Evolutionary conservation across 2,888 invertebrate genomes (phyloP).

Genomic region (Sericinus montela): DNA sequence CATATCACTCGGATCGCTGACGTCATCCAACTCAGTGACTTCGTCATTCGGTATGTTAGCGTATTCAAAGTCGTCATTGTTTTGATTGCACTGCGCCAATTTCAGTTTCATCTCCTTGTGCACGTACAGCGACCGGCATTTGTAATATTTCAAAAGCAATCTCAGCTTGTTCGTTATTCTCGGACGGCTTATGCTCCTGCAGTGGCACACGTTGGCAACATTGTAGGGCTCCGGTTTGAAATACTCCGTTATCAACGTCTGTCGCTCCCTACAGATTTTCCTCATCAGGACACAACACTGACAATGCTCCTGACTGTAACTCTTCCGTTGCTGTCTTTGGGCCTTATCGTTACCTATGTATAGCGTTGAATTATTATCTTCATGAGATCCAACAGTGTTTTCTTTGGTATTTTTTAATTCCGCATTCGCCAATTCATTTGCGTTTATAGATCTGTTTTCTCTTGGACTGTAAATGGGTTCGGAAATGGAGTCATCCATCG

Average conservation of each 20-base stretch:
- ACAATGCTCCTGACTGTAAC: slow-evolving; percentile 37
- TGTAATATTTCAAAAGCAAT: slow-evolving; percentile 44
- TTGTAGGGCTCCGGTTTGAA: slow-evolving; percentile 33
- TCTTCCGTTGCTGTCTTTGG: too few species aligned
- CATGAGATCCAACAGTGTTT: too few species aligned
- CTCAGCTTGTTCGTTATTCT: slow-evolving; percentile 49
- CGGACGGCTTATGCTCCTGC: slow-evolving; percentile 40
- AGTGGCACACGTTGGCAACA: slow-evolving; percentile 36
- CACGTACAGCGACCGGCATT: slow-evolving; percentile 30
- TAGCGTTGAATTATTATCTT: too few species aligned
- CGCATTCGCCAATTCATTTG: neutral
- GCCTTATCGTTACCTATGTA: too few species aligned
- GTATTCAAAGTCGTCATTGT: neutral
- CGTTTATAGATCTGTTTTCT: neutral
- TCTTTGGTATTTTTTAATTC: too few species aligned
- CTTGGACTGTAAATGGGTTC: slow-evolving; percentile 9
- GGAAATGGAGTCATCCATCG: slow-evolving; percentile 23
- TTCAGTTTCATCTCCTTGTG: slow-evolving; percentile 33
- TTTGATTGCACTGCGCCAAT: slow-evolving; percentile 22
- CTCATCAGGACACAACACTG: slow-evolving; percentile 49
- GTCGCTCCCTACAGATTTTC: slow-evolving; percentile 42
- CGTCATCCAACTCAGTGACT: slow-evolving; percentile 15
- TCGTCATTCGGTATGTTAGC: neutral
- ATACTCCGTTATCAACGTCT: slow-evolving; percentile 52
- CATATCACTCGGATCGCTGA: slow-evolving; percentile 37